Conservation (phyloP, 2,797 vertebrate species). For the Ptychobarbus kaznakovi region DNA sequence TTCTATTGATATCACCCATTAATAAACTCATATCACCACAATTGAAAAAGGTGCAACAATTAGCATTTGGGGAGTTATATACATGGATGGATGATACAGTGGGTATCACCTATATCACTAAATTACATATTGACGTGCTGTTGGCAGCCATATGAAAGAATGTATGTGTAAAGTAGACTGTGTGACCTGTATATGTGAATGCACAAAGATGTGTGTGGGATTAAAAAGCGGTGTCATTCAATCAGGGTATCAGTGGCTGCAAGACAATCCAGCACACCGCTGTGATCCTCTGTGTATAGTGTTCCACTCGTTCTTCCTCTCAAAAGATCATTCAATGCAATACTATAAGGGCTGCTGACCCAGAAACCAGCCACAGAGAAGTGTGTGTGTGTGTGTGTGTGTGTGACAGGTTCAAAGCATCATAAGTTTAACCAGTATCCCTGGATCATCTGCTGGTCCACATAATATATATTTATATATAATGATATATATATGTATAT, state of each 20-base stretch:
- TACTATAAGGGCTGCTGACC: constrained; percentile 43
- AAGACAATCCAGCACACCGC: constrained; percentile 32
- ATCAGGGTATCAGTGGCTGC: constrained; percentile 24
- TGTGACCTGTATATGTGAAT: constrained; percentile 1
- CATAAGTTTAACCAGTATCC: constrained; percentile 17
- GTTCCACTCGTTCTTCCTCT: constrained; percentile 25
- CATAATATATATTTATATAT: not conserved
- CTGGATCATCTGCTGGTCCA: not conserved
- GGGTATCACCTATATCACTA: not conserved
- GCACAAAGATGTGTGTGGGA: not conserved
- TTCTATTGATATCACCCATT: not conserved
- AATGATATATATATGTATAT: not conserved
- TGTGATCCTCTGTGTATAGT: constrained; percentile 27
- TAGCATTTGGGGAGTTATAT: not conserved
- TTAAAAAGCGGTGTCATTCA: constrained; percentile 1
- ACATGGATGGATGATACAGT: not conserved
- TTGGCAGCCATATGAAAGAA: not conserved
- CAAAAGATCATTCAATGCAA: constrained; percentile 42
- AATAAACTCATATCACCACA: not conserved
- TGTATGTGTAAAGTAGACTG: not conserved
- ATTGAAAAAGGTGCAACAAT: not conserved
- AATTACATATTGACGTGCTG: not conserved
- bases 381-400: constrained; percentile 3
- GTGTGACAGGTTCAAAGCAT: not conserved
- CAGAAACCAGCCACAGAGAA: constrained; percentile 21